Evolutionary conservation across 53 echinoderm and acorn worm species (phyloP), one percentile per base, ranked within the genome.

Genomic region (Astropecten irregularis): DNA sequence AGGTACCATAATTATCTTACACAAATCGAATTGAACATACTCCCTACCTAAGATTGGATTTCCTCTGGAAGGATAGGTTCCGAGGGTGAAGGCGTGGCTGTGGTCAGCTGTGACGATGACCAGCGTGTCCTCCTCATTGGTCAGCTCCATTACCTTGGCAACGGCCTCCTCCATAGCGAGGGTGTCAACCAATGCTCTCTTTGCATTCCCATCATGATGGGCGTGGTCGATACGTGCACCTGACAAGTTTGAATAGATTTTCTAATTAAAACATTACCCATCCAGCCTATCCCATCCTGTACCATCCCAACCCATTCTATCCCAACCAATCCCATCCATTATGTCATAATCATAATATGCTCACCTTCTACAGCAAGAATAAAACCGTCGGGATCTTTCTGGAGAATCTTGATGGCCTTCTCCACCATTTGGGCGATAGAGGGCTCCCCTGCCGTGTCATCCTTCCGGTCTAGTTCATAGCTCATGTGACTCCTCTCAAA

Each of bases 71-170:
- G 95, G 82, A 50, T 90, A 85, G 13, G 92, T 92, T 3, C 64
- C 82, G 0, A 95, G 54, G 9, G 95, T 54, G 47, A 92, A 61
- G 23, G 60, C 84, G 57, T 95, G 95, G 20, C 90, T 87, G 56
- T 95, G 95, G 30, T 95, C 95, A 36, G 92, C 95, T 9, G 95
- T 95, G 21, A 95, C 95, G 36, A 95, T 57, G n/a, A 90, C 70
- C 51, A 95, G 61, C 6, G 95, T 95, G 15, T 95, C 92, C 5
- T 87, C 82, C 50, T 42, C 54, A 52, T 82, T 81, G 32, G 84
- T 87, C 76, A 95, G 35, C 36, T 79, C 85, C 28, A 90, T 20
- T 1, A 90, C 95, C 21, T 59, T 92, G 18, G 87, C 54, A 11
- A 95, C 95, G n/a, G 95, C 95, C 0, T 77, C 85, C 14, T 89